These are phyloP conservation scores for Melanchra persicariae DNA, from an alignment of 2,888 invertebrate species.

Conservation along the genomic window DNA sequence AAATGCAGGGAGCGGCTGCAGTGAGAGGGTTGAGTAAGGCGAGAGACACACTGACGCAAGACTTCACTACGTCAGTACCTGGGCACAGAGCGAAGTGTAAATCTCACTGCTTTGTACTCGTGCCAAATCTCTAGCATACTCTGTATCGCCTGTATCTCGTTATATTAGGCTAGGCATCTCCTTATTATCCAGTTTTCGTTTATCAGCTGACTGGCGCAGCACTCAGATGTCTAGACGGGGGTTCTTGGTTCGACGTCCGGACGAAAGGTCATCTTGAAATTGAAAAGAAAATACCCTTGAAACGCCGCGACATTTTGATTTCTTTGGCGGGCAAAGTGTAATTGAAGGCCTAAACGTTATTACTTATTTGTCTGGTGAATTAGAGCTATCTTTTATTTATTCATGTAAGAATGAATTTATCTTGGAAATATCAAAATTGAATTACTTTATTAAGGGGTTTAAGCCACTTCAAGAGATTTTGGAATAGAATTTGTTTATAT, in stretches of 20 bases:
- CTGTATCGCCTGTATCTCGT: conserved; percentile 38
- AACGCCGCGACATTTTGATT: conserved; percentile 68
- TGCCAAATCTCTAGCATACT: conserved; percentile 57
- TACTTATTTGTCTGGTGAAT: conserved; percentile 48
- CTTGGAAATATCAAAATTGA: conserved; percentile 36
- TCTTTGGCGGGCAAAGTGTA: conserved; percentile 67
- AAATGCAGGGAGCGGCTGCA: conserved; percentile 69
- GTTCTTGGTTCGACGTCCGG: conserved; percentile 82
- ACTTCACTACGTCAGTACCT: conserved; percentile 48
- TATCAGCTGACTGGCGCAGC: conserved; percentile 70
- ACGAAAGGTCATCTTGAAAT: conserved; percentile 85
- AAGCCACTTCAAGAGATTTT: conserved; percentile 10
- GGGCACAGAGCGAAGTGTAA: conserved; percentile 32
- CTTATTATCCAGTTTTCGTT: conserved; percentile 70
- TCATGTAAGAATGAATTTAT: conserved; percentile 34
- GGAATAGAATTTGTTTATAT: conserved; percentile 10
- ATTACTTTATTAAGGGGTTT: conserved; percentile 41
- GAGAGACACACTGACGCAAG: conserved; percentile 51
- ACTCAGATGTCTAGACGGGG: conserved; percentile 85
- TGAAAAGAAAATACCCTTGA: conserved; percentile 83
- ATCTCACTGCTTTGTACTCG: conserved; percentile 38
- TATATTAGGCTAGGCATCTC: conserved; percentile 57
- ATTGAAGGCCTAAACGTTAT: conserved; percentile 71
- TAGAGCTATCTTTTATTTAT: conserved; percentile 52
- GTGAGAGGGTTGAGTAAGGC: conserved; percentile 70